Conservation (phyloP, 2,113 vertebrate genomes). For the Leptosomus discolor region DNA sequence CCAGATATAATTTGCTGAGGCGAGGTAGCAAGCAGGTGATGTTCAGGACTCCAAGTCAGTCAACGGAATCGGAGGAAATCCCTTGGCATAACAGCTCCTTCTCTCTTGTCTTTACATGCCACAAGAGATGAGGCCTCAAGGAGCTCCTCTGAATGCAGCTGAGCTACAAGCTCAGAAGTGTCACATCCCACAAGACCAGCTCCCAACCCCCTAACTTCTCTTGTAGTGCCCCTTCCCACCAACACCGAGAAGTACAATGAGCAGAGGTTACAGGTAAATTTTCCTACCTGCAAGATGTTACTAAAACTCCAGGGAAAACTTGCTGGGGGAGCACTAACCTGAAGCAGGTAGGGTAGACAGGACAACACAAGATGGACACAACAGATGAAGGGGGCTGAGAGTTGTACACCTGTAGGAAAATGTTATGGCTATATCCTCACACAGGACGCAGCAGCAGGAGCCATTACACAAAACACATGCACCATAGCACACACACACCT, state of each 20-base stretch:
- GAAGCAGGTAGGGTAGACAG: neutral
- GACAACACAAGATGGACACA: neutral
- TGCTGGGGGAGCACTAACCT: neutral
- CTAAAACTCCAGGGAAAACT: neutral
- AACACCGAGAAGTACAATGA: rapidly evolving
- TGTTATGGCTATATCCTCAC: rapidly evolving
- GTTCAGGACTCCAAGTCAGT: neutral
- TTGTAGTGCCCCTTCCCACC: neutral
- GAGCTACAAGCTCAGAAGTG: neutral
- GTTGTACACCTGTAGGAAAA: neutral
- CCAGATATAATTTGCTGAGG: neutral
- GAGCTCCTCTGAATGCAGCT: neutral
- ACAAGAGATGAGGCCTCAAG: neutral
- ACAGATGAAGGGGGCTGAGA: neutral
- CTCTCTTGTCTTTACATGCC: neutral
- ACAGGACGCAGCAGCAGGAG: neutral
- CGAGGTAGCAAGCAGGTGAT: neutral
- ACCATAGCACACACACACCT: neutral
- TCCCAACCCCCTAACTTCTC: neutral
- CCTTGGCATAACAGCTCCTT: neutral
- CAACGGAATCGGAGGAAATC: neutral
- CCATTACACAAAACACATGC: neutral
- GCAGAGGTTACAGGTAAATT: neutral
- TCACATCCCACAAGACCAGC: neutral
- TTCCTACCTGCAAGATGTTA: neutral